Percentiles rank a stretch among this genome's conserved stretches.
These are phyloP conservation scores for Poeciliopsis gracilis DNA, from an alignment of 2,797 vertebrate species.

Conservation along the genomic window DNA sequence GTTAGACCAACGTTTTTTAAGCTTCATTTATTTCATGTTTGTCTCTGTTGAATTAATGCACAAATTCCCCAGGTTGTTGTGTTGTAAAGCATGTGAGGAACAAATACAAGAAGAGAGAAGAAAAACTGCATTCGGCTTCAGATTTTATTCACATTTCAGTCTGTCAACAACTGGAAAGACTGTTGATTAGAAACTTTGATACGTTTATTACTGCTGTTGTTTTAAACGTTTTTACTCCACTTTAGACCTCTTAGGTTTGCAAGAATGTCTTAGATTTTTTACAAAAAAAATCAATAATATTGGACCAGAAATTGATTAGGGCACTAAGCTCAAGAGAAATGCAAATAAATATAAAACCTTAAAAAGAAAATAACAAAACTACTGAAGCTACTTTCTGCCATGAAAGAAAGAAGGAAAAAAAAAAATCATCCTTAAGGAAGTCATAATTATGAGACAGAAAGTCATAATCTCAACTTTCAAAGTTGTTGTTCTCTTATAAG, in stretches of 20 bases:
- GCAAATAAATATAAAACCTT: not conserved
- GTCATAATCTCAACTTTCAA: too few species aligned
- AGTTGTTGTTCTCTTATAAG: too few species aligned
- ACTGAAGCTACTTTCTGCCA: too few species aligned
- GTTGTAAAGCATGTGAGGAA: slow-evolving; percentile 4
- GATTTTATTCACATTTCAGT: not conserved
- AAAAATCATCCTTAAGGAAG: too few species aligned
- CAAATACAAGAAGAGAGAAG: slow-evolving; percentile 1
- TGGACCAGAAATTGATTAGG: not conserved
- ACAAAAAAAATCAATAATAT: not conserved
- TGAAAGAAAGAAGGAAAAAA: too few species aligned
- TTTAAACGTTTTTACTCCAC: not conserved
- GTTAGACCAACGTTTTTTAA: not conserved
- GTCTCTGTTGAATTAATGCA: not conserved
- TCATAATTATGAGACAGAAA: too few species aligned
- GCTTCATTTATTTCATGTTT: not conserved
- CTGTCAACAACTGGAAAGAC: not conserved
- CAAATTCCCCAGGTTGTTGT: slow-evolving; percentile 1
- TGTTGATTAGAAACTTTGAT: not conserved
- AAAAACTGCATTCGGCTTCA: not conserved
- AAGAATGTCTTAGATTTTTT: not conserved
- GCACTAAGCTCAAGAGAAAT: not conserved
- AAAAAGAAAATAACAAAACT: not conserved
- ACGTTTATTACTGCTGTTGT: not conserved
- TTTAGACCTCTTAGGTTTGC: not conserved